Evolutionary conservation across 2,113 vertebrate genomes (phyloP), one percentile per base, ranked within the genome.

Genomic region (Heterocephalus glaber): DNA sequence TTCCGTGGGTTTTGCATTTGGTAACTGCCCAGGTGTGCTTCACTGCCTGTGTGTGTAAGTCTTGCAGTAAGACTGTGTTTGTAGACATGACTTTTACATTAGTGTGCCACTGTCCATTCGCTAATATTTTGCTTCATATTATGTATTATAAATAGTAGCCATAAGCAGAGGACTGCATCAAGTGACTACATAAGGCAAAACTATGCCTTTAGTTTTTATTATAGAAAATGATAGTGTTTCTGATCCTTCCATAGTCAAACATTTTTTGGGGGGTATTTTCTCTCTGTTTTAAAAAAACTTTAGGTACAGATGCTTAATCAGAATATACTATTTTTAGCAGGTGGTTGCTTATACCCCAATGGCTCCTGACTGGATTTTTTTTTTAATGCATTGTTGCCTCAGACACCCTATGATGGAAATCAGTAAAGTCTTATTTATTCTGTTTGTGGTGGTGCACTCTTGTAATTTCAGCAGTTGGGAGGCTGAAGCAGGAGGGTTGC

Each of bases 121-220:
- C 20, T 61, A 88, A 38, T 61, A 28, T 76, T 90, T 88, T 47
- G 74, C 83, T 93, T 86, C 76, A 8, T 94, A 80, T 83, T 84
- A 49, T 68, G 14, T 84, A 19, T 90, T 80, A 24, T 61, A 60
- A 63, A 28, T 91, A 79, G 90, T 85, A 91, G 76, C 19, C 13
- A 3, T 92, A 86, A 44, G 33, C 44, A 82, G 79, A 91, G 17
- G 58, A 3, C 12, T 65, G 7, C 11, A 54, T 86, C 28, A 84
- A 49, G n/a, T 81, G 52, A 87, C 28, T 20, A 41, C 3, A 60
- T 26, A 66, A 5, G 70, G 11, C 17, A 90, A 38, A 95, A 52
- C 79, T 72, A 41, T 61, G 14, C 30, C 20, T 95, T 83, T 95
- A 77, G 76, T 80, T 96, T 12, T n/a, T 63, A 19, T 56, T 80